phyloP scores from a whole-genome alignment of 1,140 invertebrate species.

The Anastatus disparis region DNA sequence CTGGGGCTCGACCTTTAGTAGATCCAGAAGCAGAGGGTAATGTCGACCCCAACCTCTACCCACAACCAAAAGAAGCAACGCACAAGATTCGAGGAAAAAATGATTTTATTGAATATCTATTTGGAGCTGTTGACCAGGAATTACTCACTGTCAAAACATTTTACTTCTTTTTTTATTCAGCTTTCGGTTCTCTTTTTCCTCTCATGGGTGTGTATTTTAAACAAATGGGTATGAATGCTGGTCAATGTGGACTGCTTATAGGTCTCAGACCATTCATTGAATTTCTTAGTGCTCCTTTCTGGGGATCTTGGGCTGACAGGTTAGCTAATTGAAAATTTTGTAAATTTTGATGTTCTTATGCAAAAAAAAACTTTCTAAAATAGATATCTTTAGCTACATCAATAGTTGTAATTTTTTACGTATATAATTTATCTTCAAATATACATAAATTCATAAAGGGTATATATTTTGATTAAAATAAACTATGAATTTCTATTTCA shows the following conservation, averaged over 20 bases:
- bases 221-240: conserved; percentile 97
- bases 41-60: conserved; percentile 80
- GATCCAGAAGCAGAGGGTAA: conserved; percentile 80
- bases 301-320: conserved; percentile 94
- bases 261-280: conserved; percentile 96
- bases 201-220: conserved; percentile 99
- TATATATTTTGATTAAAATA: no score
- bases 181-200: conserved; percentile 97
- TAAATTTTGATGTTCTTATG: no score
- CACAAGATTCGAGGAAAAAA: conserved; percentile 87
- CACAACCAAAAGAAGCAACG: conserved; percentile 86
- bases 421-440: no score
- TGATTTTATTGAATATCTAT: conserved; percentile 85
- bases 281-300: conserved; percentile 97
- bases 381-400: no score
- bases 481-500: no score
- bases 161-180: conserved; percentile 99
- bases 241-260: conserved; percentile 91
- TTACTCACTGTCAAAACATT: conserved; percentile 94
- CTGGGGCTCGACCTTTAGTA: conserved; percentile 72
- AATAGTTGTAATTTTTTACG: no score
- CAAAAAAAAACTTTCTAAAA: background rate
- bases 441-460: no score
- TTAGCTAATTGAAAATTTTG: conserved; percentile 55
- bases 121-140: conserved; percentile 87